A percentile compares a stretch with the other conserved stretches of the same genome.
Conservation (phyloP, 2,797 vertebrate genomes). For the Petrocephalus schoutedeni region DNA sequence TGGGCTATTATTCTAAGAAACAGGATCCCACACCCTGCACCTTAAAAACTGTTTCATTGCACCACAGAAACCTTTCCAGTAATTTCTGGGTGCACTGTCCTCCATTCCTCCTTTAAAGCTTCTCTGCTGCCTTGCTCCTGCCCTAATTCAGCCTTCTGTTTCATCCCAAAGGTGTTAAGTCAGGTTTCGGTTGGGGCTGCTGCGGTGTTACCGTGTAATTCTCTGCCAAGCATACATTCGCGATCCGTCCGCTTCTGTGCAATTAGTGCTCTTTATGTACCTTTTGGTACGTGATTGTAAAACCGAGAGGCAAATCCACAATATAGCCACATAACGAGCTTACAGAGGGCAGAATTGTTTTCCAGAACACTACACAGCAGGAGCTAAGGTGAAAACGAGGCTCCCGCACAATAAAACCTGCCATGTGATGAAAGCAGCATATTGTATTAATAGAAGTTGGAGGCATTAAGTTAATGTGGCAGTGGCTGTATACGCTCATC, state of each 20-base stretch:
- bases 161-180: slow-evolving; percentile 1
- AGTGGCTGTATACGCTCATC: neutral
- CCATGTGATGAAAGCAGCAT: neutral
- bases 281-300: neutral
- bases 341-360: neutral
- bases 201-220: neutral
- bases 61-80: neutral
- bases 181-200: neutral
- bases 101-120: neutral
- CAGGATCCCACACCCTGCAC: neutral
- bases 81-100: neutral
- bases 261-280: neutral
- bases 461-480: neutral
- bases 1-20: neutral
- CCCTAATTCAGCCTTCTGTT: neutral
- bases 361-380: neutral
- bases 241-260: neutral
- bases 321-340: neutral
- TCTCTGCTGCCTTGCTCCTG: neutral
- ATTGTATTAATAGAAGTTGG: neutral
- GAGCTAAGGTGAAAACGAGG: neutral
- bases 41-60: neutral
- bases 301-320: neutral
- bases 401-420: neutral
- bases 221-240: neutral